Percentiles rank a stretch among this genome's conserved stretches.
These are phyloP conservation scores for Apostichopus californicus DNA, from an alignment of 35 echinoderm and acorn worm genomes.

Conservation along the genomic window DNA sequence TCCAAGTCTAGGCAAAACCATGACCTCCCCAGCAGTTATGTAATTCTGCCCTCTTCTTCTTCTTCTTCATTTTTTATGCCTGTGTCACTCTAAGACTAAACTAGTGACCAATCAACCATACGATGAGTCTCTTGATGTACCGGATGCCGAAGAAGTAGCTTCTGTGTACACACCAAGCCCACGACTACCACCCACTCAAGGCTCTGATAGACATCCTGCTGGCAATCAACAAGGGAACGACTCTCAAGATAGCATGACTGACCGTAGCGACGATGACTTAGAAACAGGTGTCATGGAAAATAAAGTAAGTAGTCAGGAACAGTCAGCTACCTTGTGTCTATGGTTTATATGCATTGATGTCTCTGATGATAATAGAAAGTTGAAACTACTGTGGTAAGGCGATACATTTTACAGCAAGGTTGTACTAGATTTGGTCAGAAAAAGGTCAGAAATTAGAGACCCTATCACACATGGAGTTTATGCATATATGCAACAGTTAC, in stretches of 20 bases:
- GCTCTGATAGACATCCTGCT: background rate
- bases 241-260: constrained; percentile 75
- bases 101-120: constrained; percentile 96
- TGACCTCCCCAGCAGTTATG: too few species aligned
- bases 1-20: too few species aligned
- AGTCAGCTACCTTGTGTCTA: too few species aligned
- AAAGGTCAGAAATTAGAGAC: too few species aligned
- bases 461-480: too few species aligned
- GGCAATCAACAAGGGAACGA: constrained; percentile 52
- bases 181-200: constrained; percentile 66
- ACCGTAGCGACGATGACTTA: constrained; percentile 91
- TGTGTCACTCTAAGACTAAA: constrained; percentile 55
- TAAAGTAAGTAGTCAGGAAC: constrained; percentile 56
- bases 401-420: too few species aligned
- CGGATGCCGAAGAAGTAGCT: constrained; percentile 96
- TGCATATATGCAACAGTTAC: too few species aligned
- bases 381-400: too few species aligned
- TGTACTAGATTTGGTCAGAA: too few species aligned
- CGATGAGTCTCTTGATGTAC: constrained; percentile 97
- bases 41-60: too few species aligned
- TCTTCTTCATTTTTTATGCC: background rate
- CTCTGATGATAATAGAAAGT: too few species aligned
- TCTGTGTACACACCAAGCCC: constrained; percentile 97
- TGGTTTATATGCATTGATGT: too few species aligned
- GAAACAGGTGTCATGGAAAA: constrained; percentile 89